Conservation (phyloP, 2,113 vertebrate species). For the Monopterus albus region DNA sequence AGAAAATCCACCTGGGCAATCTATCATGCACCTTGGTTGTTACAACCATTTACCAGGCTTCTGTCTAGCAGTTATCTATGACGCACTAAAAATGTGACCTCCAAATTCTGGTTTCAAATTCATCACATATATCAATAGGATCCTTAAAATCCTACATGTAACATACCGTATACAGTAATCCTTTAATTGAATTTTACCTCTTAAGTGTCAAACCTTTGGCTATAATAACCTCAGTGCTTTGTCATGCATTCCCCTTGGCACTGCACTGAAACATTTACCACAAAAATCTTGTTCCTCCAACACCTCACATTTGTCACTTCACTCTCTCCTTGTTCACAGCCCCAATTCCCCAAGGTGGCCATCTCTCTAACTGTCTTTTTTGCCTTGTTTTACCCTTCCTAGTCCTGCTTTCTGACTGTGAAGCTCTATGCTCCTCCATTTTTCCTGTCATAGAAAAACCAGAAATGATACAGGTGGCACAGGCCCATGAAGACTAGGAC, state of each 20-base stretch:
- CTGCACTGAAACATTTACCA: constrained; percentile 55
- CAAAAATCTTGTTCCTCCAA: constrained; percentile 42
- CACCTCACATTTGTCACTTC: constrained; percentile 39
- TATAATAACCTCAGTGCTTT: constrained; percentile 40
- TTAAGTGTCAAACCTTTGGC: constrained; percentile 29
- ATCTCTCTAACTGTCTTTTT: constrained; percentile 15
- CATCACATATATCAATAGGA: too few species aligned
- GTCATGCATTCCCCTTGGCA: constrained; percentile 33
- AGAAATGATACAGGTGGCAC: constrained; percentile 5
- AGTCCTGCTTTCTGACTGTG: constrained; percentile 19
- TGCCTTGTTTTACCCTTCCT: constrained; percentile 27
- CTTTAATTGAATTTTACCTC: constrained; percentile 8
- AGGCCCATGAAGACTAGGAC: not conserved
- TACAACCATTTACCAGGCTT: too few species aligned
- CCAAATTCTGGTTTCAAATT: too few species aligned
- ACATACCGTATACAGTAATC: not conserved
- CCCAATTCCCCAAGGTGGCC: constrained; percentile 17
- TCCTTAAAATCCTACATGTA: too few species aligned
- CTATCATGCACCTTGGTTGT: too few species aligned
- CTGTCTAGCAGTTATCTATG: too few species aligned
- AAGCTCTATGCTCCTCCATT: constrained; percentile 9
- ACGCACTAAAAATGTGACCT: too few species aligned
- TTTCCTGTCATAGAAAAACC: constrained; percentile 24
- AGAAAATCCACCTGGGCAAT: too few species aligned
- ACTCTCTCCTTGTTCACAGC: constrained; percentile 42